A percentile compares a stretch with the other conserved stretches of the same genome.
Evolutionary conservation across 2,113 vertebrate species (phyloP).

Genomic region (Tachuris rubrigastra): DNA sequence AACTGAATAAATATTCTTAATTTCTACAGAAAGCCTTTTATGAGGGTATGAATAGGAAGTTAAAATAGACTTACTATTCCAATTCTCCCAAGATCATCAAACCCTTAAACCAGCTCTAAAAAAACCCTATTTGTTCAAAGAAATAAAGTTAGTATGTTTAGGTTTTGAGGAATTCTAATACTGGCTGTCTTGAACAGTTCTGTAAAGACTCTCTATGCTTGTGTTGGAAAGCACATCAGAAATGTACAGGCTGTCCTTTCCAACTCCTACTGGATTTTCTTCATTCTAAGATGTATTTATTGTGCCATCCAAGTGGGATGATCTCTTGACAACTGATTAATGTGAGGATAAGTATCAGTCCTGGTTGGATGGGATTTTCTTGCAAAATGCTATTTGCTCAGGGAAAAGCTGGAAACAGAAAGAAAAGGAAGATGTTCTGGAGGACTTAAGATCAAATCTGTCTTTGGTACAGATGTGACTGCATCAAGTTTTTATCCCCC

Average conservation of each 20-base stretch:
- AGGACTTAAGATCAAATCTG: not conserved
- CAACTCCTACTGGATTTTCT: conserved; percentile 45
- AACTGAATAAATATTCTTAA: not conserved
- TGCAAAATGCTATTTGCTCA: not conserved
- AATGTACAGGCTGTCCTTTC: conserved; percentile 41
- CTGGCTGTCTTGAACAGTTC: not conserved
- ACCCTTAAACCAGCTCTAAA: not conserved
- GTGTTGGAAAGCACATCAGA: conserved; percentile 17
- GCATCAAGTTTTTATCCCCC: not conserved
- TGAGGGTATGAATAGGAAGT: not conserved
- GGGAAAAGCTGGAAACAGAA: not conserved
- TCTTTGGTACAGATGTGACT: not conserved
- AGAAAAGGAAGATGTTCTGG: not conserved
- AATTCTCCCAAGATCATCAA: not conserved
- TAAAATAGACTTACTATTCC: not conserved
- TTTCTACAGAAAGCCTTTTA: not conserved
- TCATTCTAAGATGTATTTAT: conserved; percentile 22
- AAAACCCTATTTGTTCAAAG: not conserved
- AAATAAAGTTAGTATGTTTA: not conserved
- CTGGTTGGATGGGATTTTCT: not conserved
- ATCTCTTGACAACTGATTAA: conserved; percentile 34
- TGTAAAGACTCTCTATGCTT: not conserved
- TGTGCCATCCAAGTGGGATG: conserved; percentile 16
- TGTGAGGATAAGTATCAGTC: not conserved
- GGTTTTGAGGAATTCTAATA: not conserved